These are phyloP conservation scores for Enoplosus armatus DNA, from an alignment of 2,797 vertebrate species.

Conservation along the genomic window DNA sequence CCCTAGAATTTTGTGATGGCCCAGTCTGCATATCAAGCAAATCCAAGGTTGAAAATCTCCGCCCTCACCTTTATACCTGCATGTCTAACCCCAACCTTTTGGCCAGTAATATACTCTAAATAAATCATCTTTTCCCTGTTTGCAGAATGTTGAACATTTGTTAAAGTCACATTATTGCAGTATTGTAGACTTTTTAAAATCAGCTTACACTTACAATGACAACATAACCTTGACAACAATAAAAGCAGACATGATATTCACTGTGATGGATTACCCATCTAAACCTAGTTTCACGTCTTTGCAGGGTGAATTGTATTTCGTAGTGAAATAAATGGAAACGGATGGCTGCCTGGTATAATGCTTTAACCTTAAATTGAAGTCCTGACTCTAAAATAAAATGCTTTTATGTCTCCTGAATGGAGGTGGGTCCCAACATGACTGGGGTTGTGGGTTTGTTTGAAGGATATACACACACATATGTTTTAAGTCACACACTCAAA, in stretches of 20 bases:
- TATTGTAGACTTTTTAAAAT: slow-evolving; percentile 4
- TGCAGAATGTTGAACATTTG: neutral
- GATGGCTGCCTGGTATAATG: slow-evolving; percentile 38
- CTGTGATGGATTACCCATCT: slow-evolving; percentile 43
- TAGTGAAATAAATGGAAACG: slow-evolving; percentile 41
- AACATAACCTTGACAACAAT: slow-evolving; percentile 36
- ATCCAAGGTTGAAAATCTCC: neutral
- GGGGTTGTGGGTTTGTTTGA: neutral
- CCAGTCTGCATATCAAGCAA: neutral
- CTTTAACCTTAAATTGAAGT: slow-evolving; percentile 44
- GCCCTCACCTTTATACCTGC: neutral
- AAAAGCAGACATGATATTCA: slow-evolving; percentile 31
- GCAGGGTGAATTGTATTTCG: slow-evolving; percentile 37
- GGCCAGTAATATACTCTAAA: neutral
- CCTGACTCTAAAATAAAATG: slow-evolving; percentile 39
- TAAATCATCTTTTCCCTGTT: neutral
- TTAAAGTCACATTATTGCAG: neutral
- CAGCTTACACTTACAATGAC: slow-evolving; percentile 12
- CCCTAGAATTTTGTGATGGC: neutral
- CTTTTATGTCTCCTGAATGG: slow-evolving; percentile 14
- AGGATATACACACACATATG: neutral
- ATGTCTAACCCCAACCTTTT: slow-evolving; percentile 6
- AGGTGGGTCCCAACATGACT: slow-evolving; percentile 1
- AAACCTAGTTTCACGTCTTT: slow-evolving; percentile 24
- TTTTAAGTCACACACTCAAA: neutral